phyloP scores from a whole-genome alignment of 2,888 invertebrate genomes.

The Agapetus fuscipes region DNA sequence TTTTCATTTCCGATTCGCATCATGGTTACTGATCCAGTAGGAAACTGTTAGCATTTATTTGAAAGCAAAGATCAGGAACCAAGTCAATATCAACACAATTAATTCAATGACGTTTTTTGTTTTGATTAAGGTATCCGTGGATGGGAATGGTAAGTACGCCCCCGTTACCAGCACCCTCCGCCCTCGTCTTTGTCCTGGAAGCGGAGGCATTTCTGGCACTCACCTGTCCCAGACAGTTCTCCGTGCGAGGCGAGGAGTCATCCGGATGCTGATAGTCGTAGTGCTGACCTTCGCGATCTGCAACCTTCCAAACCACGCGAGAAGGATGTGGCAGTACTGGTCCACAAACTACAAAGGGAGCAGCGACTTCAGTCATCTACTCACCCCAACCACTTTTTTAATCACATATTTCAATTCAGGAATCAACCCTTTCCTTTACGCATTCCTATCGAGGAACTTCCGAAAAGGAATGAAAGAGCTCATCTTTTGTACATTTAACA shows the following conservation, averaged over 20 bases:
- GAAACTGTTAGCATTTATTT: too few species aligned
- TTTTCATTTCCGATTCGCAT: too few species aligned
- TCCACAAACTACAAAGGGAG: conserved; percentile 57
- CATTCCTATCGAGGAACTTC: conserved; percentile 75
- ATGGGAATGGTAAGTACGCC: neutral
- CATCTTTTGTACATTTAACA: conserved; percentile 29
- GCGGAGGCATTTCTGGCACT: conserved; percentile 82
- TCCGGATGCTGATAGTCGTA: conserved; percentile 80
- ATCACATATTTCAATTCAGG: conserved; percentile 85
- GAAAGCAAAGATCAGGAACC: too few species aligned
- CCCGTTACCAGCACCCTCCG: neutral
- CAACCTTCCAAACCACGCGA: conserved; percentile 80
- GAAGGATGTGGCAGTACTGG: conserved; percentile 84
- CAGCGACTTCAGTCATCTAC: conserved; percentile 62
- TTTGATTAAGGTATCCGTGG: neutral
- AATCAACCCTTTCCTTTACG: conserved; percentile 82
- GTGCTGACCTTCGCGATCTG: conserved; percentile 82
- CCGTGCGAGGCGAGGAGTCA: conserved; percentile 72
- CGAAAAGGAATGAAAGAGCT: conserved; percentile 77
- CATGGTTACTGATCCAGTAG: too few species aligned
- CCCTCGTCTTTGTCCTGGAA: conserved; percentile 47
- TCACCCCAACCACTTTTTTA: conserved; percentile 79
- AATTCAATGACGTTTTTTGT: neutral
- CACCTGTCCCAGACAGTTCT: conserved; percentile 81
- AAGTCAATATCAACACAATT: too few species aligned